These are phyloP conservation scores for Venusia cambrica DNA, from an alignment of 2,888 invertebrate genomes.

Conservation along the genomic window DNA sequence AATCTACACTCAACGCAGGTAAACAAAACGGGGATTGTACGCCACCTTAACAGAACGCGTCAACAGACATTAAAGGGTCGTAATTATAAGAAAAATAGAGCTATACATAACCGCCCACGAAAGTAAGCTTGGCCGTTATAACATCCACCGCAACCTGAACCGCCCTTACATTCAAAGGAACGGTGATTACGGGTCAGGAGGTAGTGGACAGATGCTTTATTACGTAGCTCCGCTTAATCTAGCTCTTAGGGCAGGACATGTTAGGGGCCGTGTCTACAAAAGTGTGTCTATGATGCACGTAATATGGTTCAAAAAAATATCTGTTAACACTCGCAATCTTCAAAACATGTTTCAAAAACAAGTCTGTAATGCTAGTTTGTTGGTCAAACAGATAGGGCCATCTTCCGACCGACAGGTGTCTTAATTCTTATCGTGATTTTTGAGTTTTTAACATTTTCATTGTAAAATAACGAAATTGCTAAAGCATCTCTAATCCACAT, in stretches of 20 bases:
- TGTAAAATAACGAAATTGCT: too few relatives aligned
- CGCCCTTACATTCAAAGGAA: slow-evolving; percentile 28
- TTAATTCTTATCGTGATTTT: too few relatives aligned
- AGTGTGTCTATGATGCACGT: too few relatives aligned
- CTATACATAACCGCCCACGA: slow-evolving; percentile 74
- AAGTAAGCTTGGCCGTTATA: slow-evolving; percentile 63
- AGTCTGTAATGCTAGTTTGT: too few relatives aligned
- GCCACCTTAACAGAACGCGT: slow-evolving; percentile 41
- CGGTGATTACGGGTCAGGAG: slow-evolving; percentile 37
- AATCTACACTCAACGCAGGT: too few relatives aligned
- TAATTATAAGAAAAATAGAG: slow-evolving; percentile 80
- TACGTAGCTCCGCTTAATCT: slow-evolving; percentile 70
- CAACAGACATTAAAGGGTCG: slow-evolving; percentile 54
- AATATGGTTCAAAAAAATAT: too few relatives aligned
- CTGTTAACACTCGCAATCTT: too few relatives aligned
- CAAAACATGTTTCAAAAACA: too few relatives aligned
- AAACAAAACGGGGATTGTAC: slow-evolving; percentile 3
- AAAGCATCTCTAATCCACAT: too few relatives aligned
- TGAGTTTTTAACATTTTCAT: too few relatives aligned
- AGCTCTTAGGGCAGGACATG: slow-evolving; percentile 67
- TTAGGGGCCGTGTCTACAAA: slow-evolving; percentile 27
- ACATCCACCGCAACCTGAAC: slow-evolving; percentile 47
- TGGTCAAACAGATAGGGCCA: too few relatives aligned
- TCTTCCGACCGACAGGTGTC: too few relatives aligned
- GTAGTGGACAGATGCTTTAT: slow-evolving; percentile 59